Evolutionary conservation across 2,113 vertebrate species (phyloP).

Genomic region (Heterotilapia buettikoferi): DNA sequence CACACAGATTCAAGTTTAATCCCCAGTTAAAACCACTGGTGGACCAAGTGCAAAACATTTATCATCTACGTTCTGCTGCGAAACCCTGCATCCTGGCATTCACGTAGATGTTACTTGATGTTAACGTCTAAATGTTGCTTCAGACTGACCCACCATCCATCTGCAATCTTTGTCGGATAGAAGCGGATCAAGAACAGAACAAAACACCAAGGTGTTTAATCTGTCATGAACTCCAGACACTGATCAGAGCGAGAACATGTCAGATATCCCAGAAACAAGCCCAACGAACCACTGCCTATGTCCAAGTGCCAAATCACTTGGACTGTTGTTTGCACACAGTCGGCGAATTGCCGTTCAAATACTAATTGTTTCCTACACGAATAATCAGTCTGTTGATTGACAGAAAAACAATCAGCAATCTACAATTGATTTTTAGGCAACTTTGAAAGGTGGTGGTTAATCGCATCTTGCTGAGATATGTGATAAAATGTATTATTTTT

Average conservation of each 20-base stretch:
- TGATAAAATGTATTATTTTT: not conserved
- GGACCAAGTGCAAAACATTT: not conserved
- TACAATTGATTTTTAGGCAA: not conserved
- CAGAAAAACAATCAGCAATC: not conserved
- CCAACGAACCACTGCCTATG: not conserved
- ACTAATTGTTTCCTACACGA: not conserved
- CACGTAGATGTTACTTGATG: not conserved
- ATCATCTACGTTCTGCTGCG: not conserved
- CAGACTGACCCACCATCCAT: not conserved
- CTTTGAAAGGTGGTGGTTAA: not conserved
- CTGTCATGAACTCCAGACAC: not conserved
- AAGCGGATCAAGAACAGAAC: not conserved
- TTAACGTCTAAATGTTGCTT: not conserved
- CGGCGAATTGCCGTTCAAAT: not conserved
- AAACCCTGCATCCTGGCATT: not conserved
- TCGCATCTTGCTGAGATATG: not conserved
- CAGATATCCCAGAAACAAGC: not conserved
- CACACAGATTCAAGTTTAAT: not conserved
- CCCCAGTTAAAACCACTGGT: not conserved
- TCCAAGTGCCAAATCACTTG: not conserved
- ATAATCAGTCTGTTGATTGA: not conserved
- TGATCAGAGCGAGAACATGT: not conserved
- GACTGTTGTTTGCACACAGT: not conserved
- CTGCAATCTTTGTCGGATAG: not conserved
- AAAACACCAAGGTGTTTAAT: not conserved